Evolutionary conservation across 2,888 invertebrate species (phyloP).

Genomic region (Drosophila ustulata): DNA sequence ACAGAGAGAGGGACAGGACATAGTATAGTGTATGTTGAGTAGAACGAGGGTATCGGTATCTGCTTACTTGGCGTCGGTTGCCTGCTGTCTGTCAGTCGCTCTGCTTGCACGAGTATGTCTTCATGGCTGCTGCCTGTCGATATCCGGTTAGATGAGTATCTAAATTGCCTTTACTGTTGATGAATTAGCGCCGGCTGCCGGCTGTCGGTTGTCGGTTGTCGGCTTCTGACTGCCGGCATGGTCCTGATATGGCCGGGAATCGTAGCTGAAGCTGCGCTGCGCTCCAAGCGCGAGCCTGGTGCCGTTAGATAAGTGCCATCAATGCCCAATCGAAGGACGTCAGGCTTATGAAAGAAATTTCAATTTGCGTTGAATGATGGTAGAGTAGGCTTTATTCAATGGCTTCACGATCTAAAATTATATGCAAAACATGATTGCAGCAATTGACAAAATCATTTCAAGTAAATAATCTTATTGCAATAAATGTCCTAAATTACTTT

Average conservation of each 20-base stretch:
- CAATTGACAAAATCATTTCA: neutral
- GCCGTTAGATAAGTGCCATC: constrained; percentile 67
- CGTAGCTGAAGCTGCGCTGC: constrained; percentile 15
- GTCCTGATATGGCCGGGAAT: constrained; percentile 27
- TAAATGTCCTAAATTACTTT: neutral
- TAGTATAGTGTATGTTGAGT: constrained; percentile 13
- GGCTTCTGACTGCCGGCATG: constrained; percentile 25
- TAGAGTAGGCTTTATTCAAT: constrained; percentile 10
- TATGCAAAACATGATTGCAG: neutral
- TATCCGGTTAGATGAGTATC: constrained; percentile 82
- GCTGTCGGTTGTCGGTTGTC: constrained; percentile 46
- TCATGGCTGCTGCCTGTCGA: constrained; percentile 65
- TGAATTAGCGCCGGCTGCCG: constrained; percentile 74
- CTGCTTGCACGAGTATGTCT: neutral
- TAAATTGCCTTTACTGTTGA: constrained; percentile 81
- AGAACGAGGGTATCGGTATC: constrained; percentile 59
- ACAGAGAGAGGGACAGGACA: neutral
- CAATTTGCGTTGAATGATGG: constrained; percentile 74
- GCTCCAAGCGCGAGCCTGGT: constrained; percentile 23
- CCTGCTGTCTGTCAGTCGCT: constrained; percentile 24
- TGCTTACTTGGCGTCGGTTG: constrained; percentile 43
- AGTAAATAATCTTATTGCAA: neutral
- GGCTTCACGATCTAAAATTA: constrained; percentile 4
- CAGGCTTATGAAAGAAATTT: constrained; percentile 63
- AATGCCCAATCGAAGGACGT: constrained; percentile 44